A percentile compares a stretch with the other conserved stretches of the same genome.
Evolutionary conservation across 2,888 invertebrate genomes (phyloP).

Genomic region (Tanytarsus gracilentus): DNA sequence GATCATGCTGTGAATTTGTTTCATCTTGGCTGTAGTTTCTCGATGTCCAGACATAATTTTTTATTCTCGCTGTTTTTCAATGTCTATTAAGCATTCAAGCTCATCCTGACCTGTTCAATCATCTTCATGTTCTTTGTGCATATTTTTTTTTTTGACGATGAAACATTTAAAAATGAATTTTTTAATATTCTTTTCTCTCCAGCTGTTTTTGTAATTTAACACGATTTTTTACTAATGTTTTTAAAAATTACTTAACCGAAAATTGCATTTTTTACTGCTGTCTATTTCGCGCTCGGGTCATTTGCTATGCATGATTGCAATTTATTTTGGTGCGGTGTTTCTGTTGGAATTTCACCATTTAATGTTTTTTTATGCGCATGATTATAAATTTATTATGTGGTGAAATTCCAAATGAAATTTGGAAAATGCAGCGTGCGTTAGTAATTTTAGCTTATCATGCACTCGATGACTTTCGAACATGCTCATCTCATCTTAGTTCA

Average conservation of each 20-base stretch:
- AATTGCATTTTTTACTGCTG: not conserved
- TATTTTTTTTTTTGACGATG: not conserved
- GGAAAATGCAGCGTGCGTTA: conserved; percentile 4
- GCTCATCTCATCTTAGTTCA: not conserved
- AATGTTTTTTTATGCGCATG: not conserved
- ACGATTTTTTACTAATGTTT: not conserved
- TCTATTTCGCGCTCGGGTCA: not conserved
- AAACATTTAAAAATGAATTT: not conserved
- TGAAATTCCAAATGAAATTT: not conserved
- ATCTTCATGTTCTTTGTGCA: not conserved
- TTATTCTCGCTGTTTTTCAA: not conserved
- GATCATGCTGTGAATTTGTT: not conserved
- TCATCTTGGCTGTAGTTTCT: not conserved
- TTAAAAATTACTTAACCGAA: not conserved
- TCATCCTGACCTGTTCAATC: not conserved
- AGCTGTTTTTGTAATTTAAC: not conserved
- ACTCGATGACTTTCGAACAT: not conserved
- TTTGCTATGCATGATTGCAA: not conserved
- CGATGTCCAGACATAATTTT: not conserved
- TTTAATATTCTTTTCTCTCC: not conserved
- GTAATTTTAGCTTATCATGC: not conserved
- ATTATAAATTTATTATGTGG: not conserved
- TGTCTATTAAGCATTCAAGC: not conserved
- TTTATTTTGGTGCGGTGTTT: too few species aligned
- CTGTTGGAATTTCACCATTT: not conserved